phyloP scores from a whole-genome alignment of 2,888 invertebrate genomes.

The Pyrrhosoma nymphula region DNA sequence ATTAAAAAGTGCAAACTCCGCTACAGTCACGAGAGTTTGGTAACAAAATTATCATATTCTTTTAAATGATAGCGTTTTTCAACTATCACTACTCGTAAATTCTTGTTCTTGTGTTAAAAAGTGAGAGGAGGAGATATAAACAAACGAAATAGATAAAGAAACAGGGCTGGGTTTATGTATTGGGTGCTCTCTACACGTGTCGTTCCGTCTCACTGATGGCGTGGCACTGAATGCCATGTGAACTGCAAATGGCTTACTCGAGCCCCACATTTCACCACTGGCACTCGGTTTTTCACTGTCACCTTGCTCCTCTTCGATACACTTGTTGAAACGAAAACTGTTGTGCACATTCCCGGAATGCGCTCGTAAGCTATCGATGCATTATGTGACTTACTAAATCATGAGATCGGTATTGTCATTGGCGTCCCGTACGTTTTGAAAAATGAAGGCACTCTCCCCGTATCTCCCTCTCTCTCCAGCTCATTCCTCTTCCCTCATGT shows the following conservation, averaged over 20 bases:
- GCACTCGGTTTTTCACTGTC: background rate
- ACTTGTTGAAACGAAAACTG: background rate
- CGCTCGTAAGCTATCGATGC: background rate
- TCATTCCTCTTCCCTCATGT: background rate
- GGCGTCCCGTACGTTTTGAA: background rate
- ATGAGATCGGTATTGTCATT: background rate
- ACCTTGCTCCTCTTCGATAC: background rate
- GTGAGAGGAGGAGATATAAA: too few relatives aligned
- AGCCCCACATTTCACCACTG: background rate
- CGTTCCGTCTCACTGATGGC: too few relatives aligned
- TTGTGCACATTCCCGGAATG: background rate
- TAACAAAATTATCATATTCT: too few relatives aligned
- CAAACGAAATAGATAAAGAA: too few relatives aligned
- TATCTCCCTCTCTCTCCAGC: too few relatives aligned
- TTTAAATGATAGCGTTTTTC: too few relatives aligned
- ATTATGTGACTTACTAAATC: background rate
- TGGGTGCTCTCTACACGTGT: too few relatives aligned
- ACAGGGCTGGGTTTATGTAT: too few relatives aligned
- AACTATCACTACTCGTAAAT: too few relatives aligned
- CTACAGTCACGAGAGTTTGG: too few relatives aligned
- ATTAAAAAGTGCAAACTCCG: too few relatives aligned
- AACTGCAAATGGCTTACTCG: background rate
- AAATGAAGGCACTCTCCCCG: slow-evolving; percentile 15
- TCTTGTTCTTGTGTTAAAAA: too few relatives aligned
- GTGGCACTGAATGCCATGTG: background rate